Conservation (phyloP, 2,888 invertebrate genomes). For the Perizoma flavofasciatum region DNA sequence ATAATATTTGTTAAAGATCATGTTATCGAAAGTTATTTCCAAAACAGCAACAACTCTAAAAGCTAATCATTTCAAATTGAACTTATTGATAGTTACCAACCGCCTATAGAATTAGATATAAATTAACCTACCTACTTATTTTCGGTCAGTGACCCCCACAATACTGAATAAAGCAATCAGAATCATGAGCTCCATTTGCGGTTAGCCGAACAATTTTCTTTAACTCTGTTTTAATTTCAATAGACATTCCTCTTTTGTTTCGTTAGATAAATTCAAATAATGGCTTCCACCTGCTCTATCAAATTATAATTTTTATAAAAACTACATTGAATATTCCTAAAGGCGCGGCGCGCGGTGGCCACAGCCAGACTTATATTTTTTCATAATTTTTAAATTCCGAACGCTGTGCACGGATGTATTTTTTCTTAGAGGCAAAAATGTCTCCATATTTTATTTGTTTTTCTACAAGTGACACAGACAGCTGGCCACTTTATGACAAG, state of each 20-base stretch:
- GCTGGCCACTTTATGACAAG: conserved; percentile 18
- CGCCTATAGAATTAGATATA: conserved; percentile 12
- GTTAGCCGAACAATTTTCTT: conserved; percentile 67
- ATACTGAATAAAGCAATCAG: conserved; percentile 39
- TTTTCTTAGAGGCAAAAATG: conserved; percentile 15
- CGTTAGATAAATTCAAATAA: conserved; percentile 11
- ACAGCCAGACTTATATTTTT: conserved; percentile 41
- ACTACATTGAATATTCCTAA: conserved; percentile 1
- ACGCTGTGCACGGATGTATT: conserved; percentile 18
- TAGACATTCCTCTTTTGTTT: conserved; percentile 44
- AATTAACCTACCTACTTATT: conserved; percentile 26
- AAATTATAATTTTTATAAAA: conserved; percentile 54
- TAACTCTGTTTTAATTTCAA: conserved; percentile 72
- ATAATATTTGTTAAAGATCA: too few species aligned
- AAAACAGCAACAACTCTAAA: neutral
- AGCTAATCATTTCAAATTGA: conserved; percentile 21
- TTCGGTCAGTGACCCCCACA: conserved; percentile 33
- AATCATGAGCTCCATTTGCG: conserved; percentile 53
- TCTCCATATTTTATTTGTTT: conserved; percentile 30
- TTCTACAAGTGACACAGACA: conserved; percentile 28
- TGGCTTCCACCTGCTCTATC: conserved; percentile 60
- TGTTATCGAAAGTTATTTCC: too few species aligned
- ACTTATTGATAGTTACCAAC: conserved; percentile 11
- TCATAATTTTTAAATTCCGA: conserved; percentile 18
- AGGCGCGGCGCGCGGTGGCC: conserved; percentile 29